Conservation (phyloP, 1,140 invertebrate genomes). For the Drosophila murphyi region DNA sequence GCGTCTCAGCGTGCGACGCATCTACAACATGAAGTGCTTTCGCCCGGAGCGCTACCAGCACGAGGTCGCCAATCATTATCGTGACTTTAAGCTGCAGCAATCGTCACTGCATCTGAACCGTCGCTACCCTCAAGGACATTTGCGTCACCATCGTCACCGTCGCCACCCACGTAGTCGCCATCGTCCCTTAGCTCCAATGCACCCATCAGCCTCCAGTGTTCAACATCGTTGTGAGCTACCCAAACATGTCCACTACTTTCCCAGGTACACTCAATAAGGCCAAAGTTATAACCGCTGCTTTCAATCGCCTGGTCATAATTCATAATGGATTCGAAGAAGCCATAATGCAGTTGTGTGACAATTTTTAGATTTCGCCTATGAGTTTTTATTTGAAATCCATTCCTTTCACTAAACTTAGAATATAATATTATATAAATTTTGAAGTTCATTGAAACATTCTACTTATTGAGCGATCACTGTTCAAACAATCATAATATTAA, state of each 20-base stretch:
- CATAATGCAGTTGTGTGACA: background rate
- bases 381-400: no score
- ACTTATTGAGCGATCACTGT: no score
- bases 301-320: no score
- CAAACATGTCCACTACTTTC: slow-evolving; percentile 69
- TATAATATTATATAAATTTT: no score
- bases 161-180: slow-evolving; percentile 15
- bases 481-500: background rate
- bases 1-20: slow-evolving; percentile 61
- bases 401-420: no score
- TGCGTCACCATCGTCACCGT: slow-evolving; percentile 12
- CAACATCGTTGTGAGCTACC: slow-evolving; percentile 64
- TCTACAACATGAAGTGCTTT: slow-evolving; percentile 70
- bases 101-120: slow-evolving; percentile 14
- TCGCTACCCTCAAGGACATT: background rate
- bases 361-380: no score
- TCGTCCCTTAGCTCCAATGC: slow-evolving; percentile 29
- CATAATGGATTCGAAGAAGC: no score
- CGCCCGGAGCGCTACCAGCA: slow-evolving; percentile 64
- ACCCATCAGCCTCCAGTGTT: slow-evolving; percentile 40
- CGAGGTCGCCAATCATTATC: slow-evolving; percentile 82
- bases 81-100: slow-evolving; percentile 70
- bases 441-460: no score
- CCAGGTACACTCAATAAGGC: slow-evolving; percentile 53
- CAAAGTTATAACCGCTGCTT: background rate